These are phyloP conservation scores for Actinemys pallida DNA, from an alignment of 2,113 vertebrate species.

Conservation along the genomic window DNA sequence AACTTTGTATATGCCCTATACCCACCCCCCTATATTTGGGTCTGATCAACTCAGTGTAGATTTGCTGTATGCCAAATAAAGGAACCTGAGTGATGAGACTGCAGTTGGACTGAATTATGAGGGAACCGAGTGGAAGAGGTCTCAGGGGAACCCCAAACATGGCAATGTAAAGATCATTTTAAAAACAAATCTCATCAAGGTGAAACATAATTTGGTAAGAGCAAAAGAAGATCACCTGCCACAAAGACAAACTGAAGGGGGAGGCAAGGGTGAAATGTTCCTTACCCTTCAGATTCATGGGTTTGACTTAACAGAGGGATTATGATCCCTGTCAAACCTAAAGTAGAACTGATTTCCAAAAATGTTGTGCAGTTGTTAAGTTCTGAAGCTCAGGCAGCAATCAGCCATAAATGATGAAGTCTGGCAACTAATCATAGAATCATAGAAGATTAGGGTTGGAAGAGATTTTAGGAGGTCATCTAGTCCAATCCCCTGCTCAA, in stretches of 20 bases:
- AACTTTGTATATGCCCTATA: not conserved
- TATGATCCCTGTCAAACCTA: not conserved
- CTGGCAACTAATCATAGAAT: not conserved
- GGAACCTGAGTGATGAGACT: not conserved
- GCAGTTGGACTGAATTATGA: not conserved
- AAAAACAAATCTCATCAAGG: not conserved
- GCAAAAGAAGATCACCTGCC: not conserved
- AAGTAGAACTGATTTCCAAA: slow-evolving; percentile 1
- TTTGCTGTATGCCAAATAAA: not conserved
- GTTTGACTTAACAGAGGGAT: not conserved
- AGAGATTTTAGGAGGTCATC: no score
- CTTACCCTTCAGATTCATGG: not conserved
- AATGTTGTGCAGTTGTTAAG: not conserved
- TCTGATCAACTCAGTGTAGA: not conserved
- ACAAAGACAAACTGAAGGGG: not conserved
- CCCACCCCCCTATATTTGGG: not conserved
- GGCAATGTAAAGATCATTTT: not conserved
- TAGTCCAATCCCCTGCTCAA: no score
- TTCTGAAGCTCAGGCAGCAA: slow-evolving; percentile 18
- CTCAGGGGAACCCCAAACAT: not conserved
- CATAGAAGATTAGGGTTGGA: no score
- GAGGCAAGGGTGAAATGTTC: not conserved
- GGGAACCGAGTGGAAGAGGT: not conserved
- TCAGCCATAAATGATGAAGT: not conserved
- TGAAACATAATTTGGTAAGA: not conserved